Base-by-base conservation (phyloP, 2,113 vertebrate genomes). In the Colossoma macropomum region DNA sequence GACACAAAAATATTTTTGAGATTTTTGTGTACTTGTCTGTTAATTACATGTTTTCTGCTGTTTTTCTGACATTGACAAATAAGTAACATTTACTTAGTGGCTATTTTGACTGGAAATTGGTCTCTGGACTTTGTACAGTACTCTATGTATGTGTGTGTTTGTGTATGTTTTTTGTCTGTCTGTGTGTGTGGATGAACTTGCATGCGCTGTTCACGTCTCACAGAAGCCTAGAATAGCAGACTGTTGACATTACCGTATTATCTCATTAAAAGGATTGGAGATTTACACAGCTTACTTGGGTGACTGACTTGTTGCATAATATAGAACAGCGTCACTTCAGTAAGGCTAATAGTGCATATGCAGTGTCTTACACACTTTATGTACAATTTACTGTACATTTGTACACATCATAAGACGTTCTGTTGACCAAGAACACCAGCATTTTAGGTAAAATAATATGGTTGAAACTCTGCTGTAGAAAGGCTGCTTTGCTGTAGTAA, bases 171-270 rank as follows among this genome's bases (percentile, higher is more conserved):
- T 3, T 17, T 15, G 13, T 15, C 15, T 19, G 50, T 52, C 56
- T 75, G 30, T 69, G 30, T 59, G 34, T 83, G 63, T 83, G 82
- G 86, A 69, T 84, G 69, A 81, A 80, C 82, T 82, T 50, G 30
- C 80, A 56, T 82, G 68, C 73, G 80, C 80, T 34, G 23, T 70
- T 82, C 75, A 68, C 66, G n/a, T 76, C 60, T 17, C 72, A 66
- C 48, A 77, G 27, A 76, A 19, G 48, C 59, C 63, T 86, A 82
- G 85, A 89, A 87, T 76, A 90, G 75, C 73, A 86, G 50, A 73
- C 74, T 84, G 54, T 87, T 72, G 59, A 56, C 41, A 68, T 27
- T 59, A 59, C 30, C 27, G 0, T 79, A 69, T 84, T 45, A 80
- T 60, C 84, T 77, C 21, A 59, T 89, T 89, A 84, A 54, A 60